Percentiles rank a stretch among this genome's conserved stretches.
These are phyloP conservation scores for Loripinus fragilis DNA, from an alignment of 2,888 invertebrate species.

Conservation along the genomic window DNA sequence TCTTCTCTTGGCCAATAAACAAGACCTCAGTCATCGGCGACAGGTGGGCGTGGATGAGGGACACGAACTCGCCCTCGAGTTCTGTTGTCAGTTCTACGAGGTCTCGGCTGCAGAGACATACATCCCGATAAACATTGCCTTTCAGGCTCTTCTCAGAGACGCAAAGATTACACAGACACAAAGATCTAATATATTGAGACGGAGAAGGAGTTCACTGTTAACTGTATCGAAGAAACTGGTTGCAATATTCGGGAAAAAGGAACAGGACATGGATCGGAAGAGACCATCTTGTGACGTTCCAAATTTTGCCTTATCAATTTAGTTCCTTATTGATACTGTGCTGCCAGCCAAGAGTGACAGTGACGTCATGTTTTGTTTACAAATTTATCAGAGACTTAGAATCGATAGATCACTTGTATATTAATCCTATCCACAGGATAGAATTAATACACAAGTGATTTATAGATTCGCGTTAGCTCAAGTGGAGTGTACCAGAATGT, in stretches of 20 bases:
- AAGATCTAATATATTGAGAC: conserved; percentile 59
- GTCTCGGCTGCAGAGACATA: conserved; percentile 76
- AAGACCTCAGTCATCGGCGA: conserved; percentile 86
- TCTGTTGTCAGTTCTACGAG: conserved; percentile 74
- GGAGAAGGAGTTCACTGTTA: conserved; percentile 68
- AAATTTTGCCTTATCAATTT: conserved; percentile 55
- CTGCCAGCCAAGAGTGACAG: no score
- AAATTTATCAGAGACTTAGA: no score
- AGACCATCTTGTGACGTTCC: conserved; percentile 62
- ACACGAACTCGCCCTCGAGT: conserved; percentile 71
- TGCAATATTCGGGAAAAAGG: conserved; percentile 74
- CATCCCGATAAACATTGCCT: conserved; percentile 70
- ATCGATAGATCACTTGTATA: no score
- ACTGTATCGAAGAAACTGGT: conserved; percentile 72
- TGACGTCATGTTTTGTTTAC: no score
- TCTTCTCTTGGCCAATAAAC: conserved; percentile 91
- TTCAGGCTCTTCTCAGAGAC: conserved; percentile 71
- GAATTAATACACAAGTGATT: no score
- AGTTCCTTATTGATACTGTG: no score
- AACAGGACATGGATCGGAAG: conserved; percentile 59
- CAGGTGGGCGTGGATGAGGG: conserved; percentile 87
- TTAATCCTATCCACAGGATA: no score
- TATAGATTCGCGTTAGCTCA: no score
- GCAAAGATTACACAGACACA: conserved; percentile 71
- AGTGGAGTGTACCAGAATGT: no score